Percentiles rank a stretch among this genome's conserved stretches.
phyloP scores from a whole-genome alignment of 2,797 vertebrate species.

The Malurus leucopterus region DNA sequence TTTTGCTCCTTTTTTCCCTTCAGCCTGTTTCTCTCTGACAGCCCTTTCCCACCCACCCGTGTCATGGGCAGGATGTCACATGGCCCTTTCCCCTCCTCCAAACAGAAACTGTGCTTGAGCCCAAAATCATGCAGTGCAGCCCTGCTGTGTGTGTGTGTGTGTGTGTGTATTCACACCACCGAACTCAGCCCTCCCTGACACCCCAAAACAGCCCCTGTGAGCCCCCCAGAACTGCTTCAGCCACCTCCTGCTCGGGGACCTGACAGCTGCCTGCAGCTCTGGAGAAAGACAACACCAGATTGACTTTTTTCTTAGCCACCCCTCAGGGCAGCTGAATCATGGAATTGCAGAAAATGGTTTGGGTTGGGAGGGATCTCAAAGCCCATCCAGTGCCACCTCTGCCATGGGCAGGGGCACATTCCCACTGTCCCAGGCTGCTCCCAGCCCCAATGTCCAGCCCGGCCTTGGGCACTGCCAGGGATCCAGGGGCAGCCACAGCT shows the following conservation, averaged over 20 bases:
- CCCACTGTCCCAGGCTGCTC: background rate
- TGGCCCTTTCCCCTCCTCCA: background rate
- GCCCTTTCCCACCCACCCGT: background rate
- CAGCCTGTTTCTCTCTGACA: fast-evolving
- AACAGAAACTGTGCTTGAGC: background rate
- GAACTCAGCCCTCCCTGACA: background rate
- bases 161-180: background rate
- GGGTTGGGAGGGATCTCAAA: background rate
- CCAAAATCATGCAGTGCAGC: fast-evolving
- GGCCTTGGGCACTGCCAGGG: background rate
- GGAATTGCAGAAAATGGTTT: background rate
- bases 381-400: background rate
- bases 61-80: background rate
- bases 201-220: background rate
- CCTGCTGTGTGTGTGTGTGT: background rate
- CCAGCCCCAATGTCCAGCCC: background rate
- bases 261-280: background rate
- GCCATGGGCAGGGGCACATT: background rate
- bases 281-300: background rate
- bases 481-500: no score
- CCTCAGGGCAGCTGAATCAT: background rate
- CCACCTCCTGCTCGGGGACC: background rate
- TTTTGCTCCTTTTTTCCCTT: background rate
- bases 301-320: no score
- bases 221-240: fast-evolving